Evolutionary conservation across 2,888 invertebrate species (phyloP).

Genomic region (Gymnocheta viridis): DNA sequence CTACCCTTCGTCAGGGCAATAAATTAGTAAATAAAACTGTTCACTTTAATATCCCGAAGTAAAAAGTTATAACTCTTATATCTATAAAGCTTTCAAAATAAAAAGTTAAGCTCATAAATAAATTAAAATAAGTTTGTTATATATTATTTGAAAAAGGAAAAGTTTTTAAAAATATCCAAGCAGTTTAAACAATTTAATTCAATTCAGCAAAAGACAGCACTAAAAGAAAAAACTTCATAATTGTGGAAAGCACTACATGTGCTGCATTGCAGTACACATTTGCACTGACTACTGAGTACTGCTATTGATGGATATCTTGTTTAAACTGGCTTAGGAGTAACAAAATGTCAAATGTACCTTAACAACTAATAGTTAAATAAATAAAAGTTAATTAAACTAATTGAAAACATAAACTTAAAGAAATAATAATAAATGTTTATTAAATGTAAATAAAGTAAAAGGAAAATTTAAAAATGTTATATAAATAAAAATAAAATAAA

Average conservation of each 20-base stretch:
- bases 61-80: conserved; percentile 2
- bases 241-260: not conserved
- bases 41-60: not conserved
- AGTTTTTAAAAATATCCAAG: conserved; percentile 16
- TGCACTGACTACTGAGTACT: not conserved
- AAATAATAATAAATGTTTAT: not conserved
- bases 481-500: not conserved
- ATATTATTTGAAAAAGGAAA: not conserved
- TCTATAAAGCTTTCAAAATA: not conserved
- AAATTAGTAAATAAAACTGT: too few relatives aligned
- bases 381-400: conserved; percentile 11
- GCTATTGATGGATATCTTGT: not conserved
- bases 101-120: not conserved
- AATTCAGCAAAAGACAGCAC: too few relatives aligned
- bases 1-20: too few relatives aligned
- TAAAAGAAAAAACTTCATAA: not conserved
- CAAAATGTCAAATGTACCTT: conserved; percentile 66
- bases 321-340: conserved; percentile 19
- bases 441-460: conserved; percentile 3
- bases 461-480: not conserved
- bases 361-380: conserved; percentile 34
- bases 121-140: not conserved
- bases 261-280: not conserved
- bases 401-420: not conserved
- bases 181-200: not conserved